These are phyloP conservation scores for Pseudochirops cupreus DNA, from an alignment of 2,797 vertebrate species.

Conservation along the genomic window DNA sequence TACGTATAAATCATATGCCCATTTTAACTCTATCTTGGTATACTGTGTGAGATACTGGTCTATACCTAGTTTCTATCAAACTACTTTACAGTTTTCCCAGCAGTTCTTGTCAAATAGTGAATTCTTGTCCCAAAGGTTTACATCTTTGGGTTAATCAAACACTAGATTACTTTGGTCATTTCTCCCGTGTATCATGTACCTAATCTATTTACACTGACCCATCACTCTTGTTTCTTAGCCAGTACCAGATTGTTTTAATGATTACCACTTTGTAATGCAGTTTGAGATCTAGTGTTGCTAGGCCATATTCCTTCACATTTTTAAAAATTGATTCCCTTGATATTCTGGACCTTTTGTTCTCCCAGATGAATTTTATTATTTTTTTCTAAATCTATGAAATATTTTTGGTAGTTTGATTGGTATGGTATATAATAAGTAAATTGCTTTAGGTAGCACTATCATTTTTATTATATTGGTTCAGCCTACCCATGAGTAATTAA, in stretches of 20 bases:
- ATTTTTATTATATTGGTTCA: background rate
- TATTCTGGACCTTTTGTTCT: background rate
- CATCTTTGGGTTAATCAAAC: background rate
- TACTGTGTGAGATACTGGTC: background rate
- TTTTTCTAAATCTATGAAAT: background rate
- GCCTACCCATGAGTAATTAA: background rate
- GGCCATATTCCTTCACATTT: background rate
- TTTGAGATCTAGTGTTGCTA: background rate
- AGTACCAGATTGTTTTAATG: background rate
- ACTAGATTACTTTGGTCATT: background rate
- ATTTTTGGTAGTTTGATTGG: background rate
- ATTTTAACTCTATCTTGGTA: background rate
- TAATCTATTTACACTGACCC: background rate
- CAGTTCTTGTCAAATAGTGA: background rate
- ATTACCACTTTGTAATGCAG: background rate
- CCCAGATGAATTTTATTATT: background rate
- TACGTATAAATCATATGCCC: too few relatives aligned
- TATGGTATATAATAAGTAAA: background rate
- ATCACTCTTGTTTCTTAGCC: background rate
- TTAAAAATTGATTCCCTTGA: background rate
- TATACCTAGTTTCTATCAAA: background rate
- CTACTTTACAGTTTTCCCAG: background rate
- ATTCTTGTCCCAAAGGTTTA: background rate
- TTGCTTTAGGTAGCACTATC: background rate
- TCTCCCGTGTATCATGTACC: background rate